Evolutionary conservation across 2,888 invertebrate species (phyloP).

Genomic region (Tachina fera): DNA sequence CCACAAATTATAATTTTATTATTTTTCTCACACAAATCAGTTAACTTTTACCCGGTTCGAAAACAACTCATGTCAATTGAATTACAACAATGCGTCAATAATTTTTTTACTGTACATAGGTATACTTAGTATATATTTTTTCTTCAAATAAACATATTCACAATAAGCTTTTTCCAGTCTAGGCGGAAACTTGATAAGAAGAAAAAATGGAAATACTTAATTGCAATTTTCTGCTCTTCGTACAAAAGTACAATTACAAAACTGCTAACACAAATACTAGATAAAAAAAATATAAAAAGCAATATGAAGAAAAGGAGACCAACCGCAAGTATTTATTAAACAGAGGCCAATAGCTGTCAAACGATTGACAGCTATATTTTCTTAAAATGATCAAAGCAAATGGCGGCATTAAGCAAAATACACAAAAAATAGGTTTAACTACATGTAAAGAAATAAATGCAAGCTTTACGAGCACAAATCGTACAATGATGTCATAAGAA

Average conservation of each 20-base stretch:
- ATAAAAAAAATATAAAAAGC: background rate
- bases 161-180: background rate
- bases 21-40: slow-evolving; percentile 52
- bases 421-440: background rate
- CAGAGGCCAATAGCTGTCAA: slow-evolving; percentile 71
- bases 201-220: slow-evolving; percentile 39
- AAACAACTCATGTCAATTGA: slow-evolving; percentile 53
- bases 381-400: slow-evolving; percentile 67
- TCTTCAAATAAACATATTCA: slow-evolving; percentile 14
- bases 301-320: slow-evolving; percentile 47
- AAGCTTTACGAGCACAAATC: too few species aligned
- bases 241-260: background rate
- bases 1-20: background rate
- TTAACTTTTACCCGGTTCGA: slow-evolving; percentile 8
- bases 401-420: slow-evolving; percentile 45
- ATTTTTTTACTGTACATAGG: background rate
- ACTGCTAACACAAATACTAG: background rate
- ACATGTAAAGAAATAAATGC: slow-evolving; percentile 12
- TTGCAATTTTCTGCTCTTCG: slow-evolving; percentile 17
- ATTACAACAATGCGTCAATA: slow-evolving; percentile 65
- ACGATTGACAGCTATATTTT: slow-evolving; percentile 68
- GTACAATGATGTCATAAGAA: background rate
- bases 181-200: slow-evolving; percentile 45
- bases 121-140: slow-evolving; percentile 12
- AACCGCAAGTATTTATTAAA: slow-evolving; percentile 67